Base-by-base conservation (phyloP, 2,113 vertebrate genomes). In the Indri indri region DNA sequence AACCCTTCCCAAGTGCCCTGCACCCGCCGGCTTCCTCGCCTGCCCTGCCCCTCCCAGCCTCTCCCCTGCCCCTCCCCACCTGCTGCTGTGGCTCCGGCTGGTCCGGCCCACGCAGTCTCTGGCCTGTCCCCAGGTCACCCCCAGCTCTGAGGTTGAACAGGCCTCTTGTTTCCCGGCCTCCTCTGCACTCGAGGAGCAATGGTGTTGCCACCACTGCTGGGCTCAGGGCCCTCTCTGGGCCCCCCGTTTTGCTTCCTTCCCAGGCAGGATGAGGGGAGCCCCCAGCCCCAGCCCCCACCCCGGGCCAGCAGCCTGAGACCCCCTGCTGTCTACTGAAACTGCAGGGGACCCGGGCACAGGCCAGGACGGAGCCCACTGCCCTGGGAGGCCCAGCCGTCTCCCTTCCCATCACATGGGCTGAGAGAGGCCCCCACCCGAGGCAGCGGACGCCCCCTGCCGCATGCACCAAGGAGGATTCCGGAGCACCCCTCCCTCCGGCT, bases 51-150 rank as follows among this genome's bases (percentile, higher is more conserved):
- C 52, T 5, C 61, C 6, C 50, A 13, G 11, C 9, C 8, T n/a
- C 83, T 27, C 52, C 12, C 52, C 50, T n/a, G 8, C 25, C 34
- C 3, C 0, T 7, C 5, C 23, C 8, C 66, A 0, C 0, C 0
- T 2, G 0, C 57, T 34, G 0, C 59, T 17, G 18, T 3, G 7
- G 52, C 0, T 45, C 80, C 54, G 2, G 1, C n/a, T 65, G 45
- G 61, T 14, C 52, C 0, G 12, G 70, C 40, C 20, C 54, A 6
- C 20, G n/a, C 30, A 4, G 20, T 2, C 74, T 54, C 79, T 20
- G 45, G 22, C 45, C 45, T 40, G 66, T 47, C 23, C 16, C 20
- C 0, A 0, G n/a, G 5, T 34, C 37, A 0, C 20, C 63, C 76
- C 66, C 63, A 3, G 45, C 40, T 73, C 23, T 27, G 73, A 34